These are phyloP conservation scores for Eupithecia subfuscata DNA, from an alignment of 2,888 invertebrate species.

Conservation along the genomic window DNA sequence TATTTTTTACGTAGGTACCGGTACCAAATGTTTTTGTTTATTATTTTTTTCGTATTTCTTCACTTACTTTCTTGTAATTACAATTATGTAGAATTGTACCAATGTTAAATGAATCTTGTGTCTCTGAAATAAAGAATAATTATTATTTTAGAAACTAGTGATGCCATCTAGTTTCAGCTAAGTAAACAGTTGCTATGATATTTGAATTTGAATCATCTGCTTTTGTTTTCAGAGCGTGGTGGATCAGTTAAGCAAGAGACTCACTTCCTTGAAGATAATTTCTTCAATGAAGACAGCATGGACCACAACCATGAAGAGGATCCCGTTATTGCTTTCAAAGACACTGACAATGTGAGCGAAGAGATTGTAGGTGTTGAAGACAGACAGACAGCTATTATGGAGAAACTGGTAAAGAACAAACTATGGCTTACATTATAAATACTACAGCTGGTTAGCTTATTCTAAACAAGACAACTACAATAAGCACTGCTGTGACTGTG, in stretches of 20 bases:
- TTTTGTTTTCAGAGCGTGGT: constrained; percentile 52
- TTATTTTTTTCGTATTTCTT: no score
- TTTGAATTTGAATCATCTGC: background rate
- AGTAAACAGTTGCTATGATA: background rate
- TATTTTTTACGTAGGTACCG: no score
- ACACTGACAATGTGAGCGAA: constrained; percentile 46
- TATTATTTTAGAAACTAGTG: background rate
- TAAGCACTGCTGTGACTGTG: no score
- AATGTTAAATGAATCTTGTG: no score
- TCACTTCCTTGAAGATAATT: constrained; percentile 61
- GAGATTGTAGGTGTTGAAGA: constrained; percentile 59
- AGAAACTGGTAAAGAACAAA: constrained; percentile 64
- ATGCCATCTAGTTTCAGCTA: background rate
- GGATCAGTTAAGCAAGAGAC: constrained; percentile 68
- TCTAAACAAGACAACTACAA: no score
- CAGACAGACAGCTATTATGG: constrained; percentile 71
- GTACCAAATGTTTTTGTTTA: no score
- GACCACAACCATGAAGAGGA: constrained; percentile 65
- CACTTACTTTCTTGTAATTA: no score
- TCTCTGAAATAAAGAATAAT: no score
- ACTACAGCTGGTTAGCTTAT: no score
- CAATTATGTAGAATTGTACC: no score
- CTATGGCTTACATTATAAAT: no score
- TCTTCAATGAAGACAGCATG: constrained; percentile 65
- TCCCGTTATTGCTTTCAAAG: constrained; percentile 60